A percentile compares a stretch with the other conserved stretches of the same genome.
Evolutionary conservation across 53 echinoderm and acorn worm species (phyloP).

Genomic region (Hippasteria phrygiana): DNA sequence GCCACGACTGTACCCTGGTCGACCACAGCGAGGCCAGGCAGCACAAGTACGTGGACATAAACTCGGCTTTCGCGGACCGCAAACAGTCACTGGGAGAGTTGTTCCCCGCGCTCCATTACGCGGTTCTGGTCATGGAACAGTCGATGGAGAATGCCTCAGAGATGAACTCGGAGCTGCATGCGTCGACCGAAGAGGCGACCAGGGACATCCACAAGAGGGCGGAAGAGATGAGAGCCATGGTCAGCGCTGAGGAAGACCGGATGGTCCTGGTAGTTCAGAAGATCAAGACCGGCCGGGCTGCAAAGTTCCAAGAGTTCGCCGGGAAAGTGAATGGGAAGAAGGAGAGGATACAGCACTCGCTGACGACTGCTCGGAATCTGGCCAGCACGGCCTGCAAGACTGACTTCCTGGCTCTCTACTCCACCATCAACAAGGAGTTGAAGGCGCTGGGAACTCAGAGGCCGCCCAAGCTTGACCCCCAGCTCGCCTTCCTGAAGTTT

Average conservation of each 20-base stretch:
- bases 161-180: not conserved
- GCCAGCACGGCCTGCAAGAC: constrained; percentile 36
- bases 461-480: constrained; percentile 13
- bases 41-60: constrained; percentile 47
- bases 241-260: constrained; percentile 29
- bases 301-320: constrained; percentile 16
- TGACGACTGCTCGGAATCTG: constrained; percentile 52
- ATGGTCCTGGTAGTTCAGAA: constrained; percentile 15
- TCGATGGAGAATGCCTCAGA: constrained; percentile 9
- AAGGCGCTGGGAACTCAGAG: constrained; percentile 22
- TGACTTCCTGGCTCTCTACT: constrained; percentile 55
- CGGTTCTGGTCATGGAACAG: constrained; percentile 38
- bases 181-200: not conserved
- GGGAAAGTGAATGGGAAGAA: constrained; percentile 18
- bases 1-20: constrained; percentile 74
- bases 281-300: constrained; percentile 26
- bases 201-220: constrained; percentile 40
- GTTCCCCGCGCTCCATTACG: constrained; percentile 37
- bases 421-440: constrained; percentile 53
- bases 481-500: constrained; percentile 38
- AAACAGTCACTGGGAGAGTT: constrained; percentile 43
- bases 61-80: constrained; percentile 47
- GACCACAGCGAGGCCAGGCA: constrained; percentile 63
- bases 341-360: constrained; percentile 43
- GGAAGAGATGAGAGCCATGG: constrained; percentile 40